phyloP scores from a whole-genome alignment of 2,113 vertebrate species.

The Caracal caracal region DNA sequence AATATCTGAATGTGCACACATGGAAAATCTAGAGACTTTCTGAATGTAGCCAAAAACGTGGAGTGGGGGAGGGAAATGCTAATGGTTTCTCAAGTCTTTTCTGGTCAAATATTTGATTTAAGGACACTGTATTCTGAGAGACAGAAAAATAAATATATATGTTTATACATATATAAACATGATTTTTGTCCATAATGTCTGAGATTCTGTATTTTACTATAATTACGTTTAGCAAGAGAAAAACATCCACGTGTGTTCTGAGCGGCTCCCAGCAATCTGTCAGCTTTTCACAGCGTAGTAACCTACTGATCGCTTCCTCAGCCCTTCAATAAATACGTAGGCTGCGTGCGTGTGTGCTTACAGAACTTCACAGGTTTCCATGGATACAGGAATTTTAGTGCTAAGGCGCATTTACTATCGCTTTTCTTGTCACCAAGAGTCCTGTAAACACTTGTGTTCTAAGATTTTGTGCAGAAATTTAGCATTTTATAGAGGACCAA shows the following conservation, averaged over 20 bases:
- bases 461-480: conserved; percentile 66
- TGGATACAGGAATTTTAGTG: conserved; percentile 76
- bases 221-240: conserved; percentile 34
- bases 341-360: neutral
- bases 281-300: neutral
- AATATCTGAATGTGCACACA: neutral
- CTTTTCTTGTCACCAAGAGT: conserved; percentile 72
- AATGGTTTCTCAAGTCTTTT: conserved; percentile 7
- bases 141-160: neutral
- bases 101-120: neutral
- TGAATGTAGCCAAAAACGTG: neutral
- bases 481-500: conserved; percentile 56
- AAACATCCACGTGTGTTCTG: neutral
- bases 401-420: conserved; percentile 65
- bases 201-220: neutral
- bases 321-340: conserved; percentile 28
- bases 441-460: conserved; percentile 68
- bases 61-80: neutral
- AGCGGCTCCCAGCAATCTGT: neutral
- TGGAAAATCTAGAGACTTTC: neutral
- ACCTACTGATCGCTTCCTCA: neutral
- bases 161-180: neutral
- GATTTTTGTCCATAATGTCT: neutral
- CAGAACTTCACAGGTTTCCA: conserved; percentile 73
- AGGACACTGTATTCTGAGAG: neutral